Base-by-base conservation (phyloP, 2,888 invertebrate species). In the Eumacrocentrus americanus region DNA sequence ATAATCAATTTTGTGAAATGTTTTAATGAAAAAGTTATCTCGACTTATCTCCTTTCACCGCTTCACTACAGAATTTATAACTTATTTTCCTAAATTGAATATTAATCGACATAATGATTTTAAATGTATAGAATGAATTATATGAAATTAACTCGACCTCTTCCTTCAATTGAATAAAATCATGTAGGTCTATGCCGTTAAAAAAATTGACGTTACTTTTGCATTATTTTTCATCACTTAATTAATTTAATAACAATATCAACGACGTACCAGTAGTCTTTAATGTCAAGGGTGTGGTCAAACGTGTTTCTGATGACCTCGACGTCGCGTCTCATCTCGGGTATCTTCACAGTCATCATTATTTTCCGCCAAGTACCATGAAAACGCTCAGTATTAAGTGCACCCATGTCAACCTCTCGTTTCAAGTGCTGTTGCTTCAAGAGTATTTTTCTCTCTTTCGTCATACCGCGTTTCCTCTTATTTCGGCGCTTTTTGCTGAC, bases 281-380 rank as follows among this genome's bases (percentile, higher is more conserved):
- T 83, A 25, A 76, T 74, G 66, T 84, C 84, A 6, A 84, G 67
- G 1, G 77, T 72, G 14, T 81, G 76, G 56, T 84, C 82, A 65
- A 84, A 83, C 50, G 78, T 79, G 40, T 77, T 79, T 81, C 82
- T 81, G 1, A 80, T 78, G 46, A 80, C 78, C 57, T 79, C 76
- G 25, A 83, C 55, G 52, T 83, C 81, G 55, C 78, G 73, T 40
- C 70, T 70, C 68, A 83, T 78, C 35, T 74, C 69, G 1, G 83
- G 82, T 58, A 83, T 61, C 35, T 81, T 75, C 3, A 82, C 73
- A 1, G 71, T 69, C 25, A 79, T 72, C 54, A 84, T 71, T 70
- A 81, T 76, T 51, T 82, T 71, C 55, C 76, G 75, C 83, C 83
- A 84, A 6, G 72, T 71, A 58, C 76, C 73, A 58, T 78, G 77